Evolutionary conservation across 2,888 invertebrate genomes (phyloP), one percentile per base, ranked within the genome.

Genomic region (Amphipyra tragopoginis): DNA sequence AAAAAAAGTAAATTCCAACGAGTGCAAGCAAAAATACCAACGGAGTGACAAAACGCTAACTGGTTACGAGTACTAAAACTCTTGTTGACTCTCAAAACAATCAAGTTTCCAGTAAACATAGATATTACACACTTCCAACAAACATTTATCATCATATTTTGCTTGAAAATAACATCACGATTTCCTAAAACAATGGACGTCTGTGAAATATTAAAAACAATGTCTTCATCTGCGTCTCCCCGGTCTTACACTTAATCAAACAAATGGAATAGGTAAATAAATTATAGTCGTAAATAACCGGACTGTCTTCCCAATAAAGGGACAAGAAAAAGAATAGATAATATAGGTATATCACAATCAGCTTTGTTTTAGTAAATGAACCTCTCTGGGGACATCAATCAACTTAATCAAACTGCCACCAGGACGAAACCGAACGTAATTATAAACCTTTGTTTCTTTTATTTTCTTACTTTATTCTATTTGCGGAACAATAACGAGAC

Each of bases 361-460:
- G 70, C 81, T 75, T 79, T 81, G 80, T 85, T 81, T 78, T 77
- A 81, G 69, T 75, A 81, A 84, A 83, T 82, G 77, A 84, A 81
- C 72, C 68, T 73, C 81, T 75, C 76, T 45, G 26, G 65, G 58
- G 79, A 75, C 84, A 86, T 86, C 85, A 83, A 86, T 86, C 86
- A 86, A 75, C 74, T 75, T 82, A 79, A 85, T 81, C 81, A 82
- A 77, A 75, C 78, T 75, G 79, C 71, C 77, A 74, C 72, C 62
- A 71, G 61, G 68, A 72, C 72, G 52, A 68, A 71, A 68, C 73
- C 64, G 61, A 75, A 73, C 67, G 69, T 80, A 84, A 85, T 84
- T 83, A 82, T 70, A 77, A 72, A 65, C 53, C 59, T 62, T 68
- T 63, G 63, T 59, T 59, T 60, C 45, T 42, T 15, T 38, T 64